Percentiles rank a stretch among this genome's conserved stretches.
Conservation (phyloP, 2,888 invertebrate genomes). For the Diplazon laetatorius region DNA sequence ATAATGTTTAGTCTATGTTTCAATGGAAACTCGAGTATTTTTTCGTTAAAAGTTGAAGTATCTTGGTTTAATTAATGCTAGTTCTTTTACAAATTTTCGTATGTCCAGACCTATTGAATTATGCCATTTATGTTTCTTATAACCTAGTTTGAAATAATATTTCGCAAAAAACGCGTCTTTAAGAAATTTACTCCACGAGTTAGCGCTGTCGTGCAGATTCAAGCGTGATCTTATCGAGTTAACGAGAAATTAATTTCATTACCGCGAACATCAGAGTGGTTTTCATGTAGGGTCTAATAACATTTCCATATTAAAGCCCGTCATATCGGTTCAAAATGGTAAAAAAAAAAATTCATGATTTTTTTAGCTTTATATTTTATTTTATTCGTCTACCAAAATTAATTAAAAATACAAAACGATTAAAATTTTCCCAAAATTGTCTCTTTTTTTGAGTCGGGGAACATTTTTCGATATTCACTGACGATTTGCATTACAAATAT, state of each 20-base stretch:
- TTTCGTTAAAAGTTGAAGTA: conserved; percentile 24
- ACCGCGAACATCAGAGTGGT: neutral
- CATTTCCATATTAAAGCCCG: conserved; percentile 3
- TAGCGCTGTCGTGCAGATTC: conserved; percentile 14
- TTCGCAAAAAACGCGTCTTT: conserved; percentile 22
- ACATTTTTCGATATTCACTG: conserved; percentile 36
- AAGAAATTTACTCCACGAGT: conserved; percentile 23
- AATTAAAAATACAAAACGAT: conserved; percentile 17
- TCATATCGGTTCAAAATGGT: conserved; percentile 27
- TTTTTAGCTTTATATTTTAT: conserved; percentile 16
- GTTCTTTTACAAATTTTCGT: conserved; percentile 13
- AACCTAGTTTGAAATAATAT: conserved; percentile 13
- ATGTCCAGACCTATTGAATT: conserved; percentile 18
- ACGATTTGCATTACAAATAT: conserved; percentile 36
- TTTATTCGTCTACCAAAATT: conserved; percentile 8
- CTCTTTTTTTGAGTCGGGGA: conserved; percentile 18
- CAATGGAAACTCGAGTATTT: conserved; percentile 20
- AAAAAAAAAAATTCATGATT: conserved; percentile 15
- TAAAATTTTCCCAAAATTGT: conserved; percentile 25
- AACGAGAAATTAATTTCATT: too few relatives aligned
- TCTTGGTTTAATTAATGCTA: conserved; percentile 10
- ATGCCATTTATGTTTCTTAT: neutral
- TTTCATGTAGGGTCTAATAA: conserved; percentile 17
- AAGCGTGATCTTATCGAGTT: too few relatives aligned
- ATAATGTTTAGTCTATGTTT: conserved; percentile 4